Evolutionary conservation across 1,140 invertebrate species (phyloP), one percentile per base, ranked within the genome.

Genomic region (Saccostrea echinata): DNA sequence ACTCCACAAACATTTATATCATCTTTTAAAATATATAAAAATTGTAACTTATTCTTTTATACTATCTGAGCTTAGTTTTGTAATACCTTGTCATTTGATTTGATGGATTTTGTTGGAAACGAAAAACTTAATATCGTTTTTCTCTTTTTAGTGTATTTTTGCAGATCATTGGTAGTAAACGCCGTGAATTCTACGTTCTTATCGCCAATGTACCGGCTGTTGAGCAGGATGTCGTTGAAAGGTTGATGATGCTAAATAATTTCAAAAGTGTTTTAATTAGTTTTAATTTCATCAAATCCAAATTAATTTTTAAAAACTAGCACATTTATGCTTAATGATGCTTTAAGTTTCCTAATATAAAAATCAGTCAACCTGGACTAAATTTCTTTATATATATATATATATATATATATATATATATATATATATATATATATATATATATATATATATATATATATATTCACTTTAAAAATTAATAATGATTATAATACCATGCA

Each of bases 81-180:
- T 33, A 11, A 30, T 76, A 76, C 68, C 27, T 16, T 12, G 13
- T 76, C 24, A 3, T 27, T 16, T 0, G 24, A 27, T 33, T 76
- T 76, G 68, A 76, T 76, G 11, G 68, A 76, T 30, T 76, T 76
- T 27, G 68, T 76, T 33, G 68, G 68, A 76, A 76, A 27, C 16
- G 68, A 76, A 13, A 30, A 27, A 3, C 68, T 76, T 2, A 76
- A 13, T 3, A 30, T 33, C 11, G 9, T n/a, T 61, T 61, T 76
- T 18, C 30, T 76, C 68, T 30, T 27, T 33, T 76, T 76, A 24
- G 27, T 76, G 68, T 76, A 30, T 24, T 27, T 76, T 76, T 76
- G 24, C 68, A 30, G 1, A 30, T 76, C 68, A 2, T 30, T 76
- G 68, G 68, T 33, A 3, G 68, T 12, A 2, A 76, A 76, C 0